These are phyloP conservation scores for Drosophila mulleri DNA, from an alignment of 2,888 invertebrate genomes.

Conservation along the genomic window DNA sequence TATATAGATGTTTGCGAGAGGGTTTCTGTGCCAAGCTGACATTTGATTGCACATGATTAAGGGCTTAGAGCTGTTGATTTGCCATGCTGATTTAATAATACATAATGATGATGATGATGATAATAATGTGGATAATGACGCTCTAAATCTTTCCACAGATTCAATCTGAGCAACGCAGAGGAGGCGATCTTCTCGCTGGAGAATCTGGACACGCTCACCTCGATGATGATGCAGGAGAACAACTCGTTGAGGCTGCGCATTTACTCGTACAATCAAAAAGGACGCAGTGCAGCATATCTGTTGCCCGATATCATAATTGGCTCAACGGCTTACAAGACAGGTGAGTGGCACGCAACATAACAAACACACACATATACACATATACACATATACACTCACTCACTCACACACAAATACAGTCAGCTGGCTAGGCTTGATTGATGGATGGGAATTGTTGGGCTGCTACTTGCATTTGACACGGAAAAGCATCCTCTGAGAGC, in stretches of 20 bases:
- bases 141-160: conserved; percentile 68
- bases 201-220: conserved; percentile 90
- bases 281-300: conserved; percentile 89
- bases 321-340: conserved; percentile 90
- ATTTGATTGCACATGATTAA: conserved; percentile 77
- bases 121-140: background rate
- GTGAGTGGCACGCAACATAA: conserved; percentile 74
- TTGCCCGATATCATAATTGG: conserved; percentile 92
- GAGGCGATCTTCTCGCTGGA: conserved; percentile 85
- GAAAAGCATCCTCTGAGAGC: conserved; percentile 25
- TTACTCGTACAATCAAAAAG: conserved; percentile 93
- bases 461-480: conserved; percentile 59
- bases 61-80: conserved; percentile 69
- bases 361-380: conserved; percentile 31
- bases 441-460: conserved; percentile 65
- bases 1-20: conserved; percentile 28
- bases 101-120: conserved; percentile 6
- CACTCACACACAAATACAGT: conserved; percentile 10
- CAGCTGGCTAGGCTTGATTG: conserved; percentile 56
- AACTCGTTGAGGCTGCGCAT: conserved; percentile 92
- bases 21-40: conserved; percentile 31
- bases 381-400: conserved; percentile 12
- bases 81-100: conserved; percentile 59
- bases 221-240: conserved; percentile 92
- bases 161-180: conserved; percentile 84